phyloP scores from a whole-genome alignment of 1,140 invertebrate species.

The Littorina saxatilis region DNA sequence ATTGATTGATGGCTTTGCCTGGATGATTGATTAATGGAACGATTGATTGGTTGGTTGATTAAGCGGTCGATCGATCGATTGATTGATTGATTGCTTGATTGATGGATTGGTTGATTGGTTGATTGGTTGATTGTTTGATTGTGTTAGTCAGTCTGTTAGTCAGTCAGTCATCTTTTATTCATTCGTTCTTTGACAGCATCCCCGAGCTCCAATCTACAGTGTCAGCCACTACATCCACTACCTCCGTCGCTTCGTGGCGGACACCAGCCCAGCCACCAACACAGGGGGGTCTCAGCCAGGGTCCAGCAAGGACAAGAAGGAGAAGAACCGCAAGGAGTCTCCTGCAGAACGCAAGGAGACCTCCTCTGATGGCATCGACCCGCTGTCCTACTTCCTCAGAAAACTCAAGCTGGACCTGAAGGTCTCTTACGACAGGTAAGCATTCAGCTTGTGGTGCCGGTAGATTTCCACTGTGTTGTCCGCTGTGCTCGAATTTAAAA shows the following conservation, averaged over 20 bases:
- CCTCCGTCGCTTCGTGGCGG: conserved; percentile 48
- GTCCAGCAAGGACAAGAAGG: conserved; percentile 37
- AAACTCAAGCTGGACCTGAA: conserved; percentile 90
- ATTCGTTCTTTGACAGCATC: conserved; percentile 54
- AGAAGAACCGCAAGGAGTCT: conserved; percentile 87
- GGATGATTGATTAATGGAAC: too few species aligned
- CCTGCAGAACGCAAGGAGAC: conserved; percentile 84
- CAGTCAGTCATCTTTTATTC: neutral
- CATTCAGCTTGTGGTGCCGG: neutral
- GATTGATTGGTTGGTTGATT: too few species aligned
- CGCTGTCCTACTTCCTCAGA: conserved; percentile 88
- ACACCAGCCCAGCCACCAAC: conserved; percentile 16
- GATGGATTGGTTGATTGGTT: neutral
- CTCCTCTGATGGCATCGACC: conserved; percentile 79
- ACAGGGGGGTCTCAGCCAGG: neutral
- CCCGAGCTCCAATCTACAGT: conserved; percentile 59
- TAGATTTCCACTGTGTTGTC: neutral
- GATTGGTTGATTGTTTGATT: neutral
- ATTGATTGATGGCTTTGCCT: too few species aligned
- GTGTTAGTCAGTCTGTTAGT: neutral
- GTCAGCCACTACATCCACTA: conserved; percentile 62
- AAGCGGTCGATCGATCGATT: too few species aligned
- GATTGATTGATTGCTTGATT: neutral
- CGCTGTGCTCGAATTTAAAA: neutral
- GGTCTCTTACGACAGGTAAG: conserved; percentile 90